These are phyloP conservation scores for Trissolcus basalis DNA, from an alignment of 1,140 invertebrate genomes.

Conservation along the genomic window DNA sequence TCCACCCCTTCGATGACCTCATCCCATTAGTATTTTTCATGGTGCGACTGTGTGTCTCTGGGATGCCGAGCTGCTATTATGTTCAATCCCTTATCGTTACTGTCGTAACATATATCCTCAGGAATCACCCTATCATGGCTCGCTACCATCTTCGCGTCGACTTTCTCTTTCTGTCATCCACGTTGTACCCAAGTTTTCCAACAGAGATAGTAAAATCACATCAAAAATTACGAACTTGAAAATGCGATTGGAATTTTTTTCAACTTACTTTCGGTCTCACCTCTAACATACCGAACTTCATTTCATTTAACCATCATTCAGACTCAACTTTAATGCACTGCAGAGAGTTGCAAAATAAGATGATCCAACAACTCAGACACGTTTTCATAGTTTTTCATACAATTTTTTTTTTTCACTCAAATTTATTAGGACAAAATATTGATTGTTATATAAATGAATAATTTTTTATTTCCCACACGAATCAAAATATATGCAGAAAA, in stretches of 20 bases:
- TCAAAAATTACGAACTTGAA: conserved; percentile 55
- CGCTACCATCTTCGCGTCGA: conserved; percentile 11
- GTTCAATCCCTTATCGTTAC: conserved; percentile 70
- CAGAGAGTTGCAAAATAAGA: conserved; percentile 7
- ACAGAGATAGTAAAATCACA: conserved; percentile 31
- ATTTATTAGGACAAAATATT: no score
- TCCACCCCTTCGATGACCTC: conserved; percentile 63
- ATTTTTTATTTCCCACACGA: no score
- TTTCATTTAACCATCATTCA: conserved; percentile 43
- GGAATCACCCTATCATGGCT: conserved; percentile 58
- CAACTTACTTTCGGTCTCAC: conserved; percentile 25
- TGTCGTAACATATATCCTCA: conserved; percentile 64
- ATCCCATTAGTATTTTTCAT: conserved; percentile 74
- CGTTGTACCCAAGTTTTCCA: conserved; percentile 29
- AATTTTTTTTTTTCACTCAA: no score
- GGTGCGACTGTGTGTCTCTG: conserved; percentile 61
- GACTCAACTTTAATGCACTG: conserved; percentile 37
- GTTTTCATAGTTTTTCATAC: no score
- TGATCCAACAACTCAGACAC: background rate
- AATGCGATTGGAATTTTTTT: conserved; percentile 56
- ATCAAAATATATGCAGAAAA: no score
- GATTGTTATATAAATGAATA: no score
- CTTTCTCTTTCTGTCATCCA: conserved; percentile 4
- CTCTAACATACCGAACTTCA: conserved; percentile 38
- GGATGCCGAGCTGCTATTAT: conserved; percentile 67